Conservation (phyloP, 2,888 invertebrate genomes). For the Limnephilus marmoratus region DNA sequence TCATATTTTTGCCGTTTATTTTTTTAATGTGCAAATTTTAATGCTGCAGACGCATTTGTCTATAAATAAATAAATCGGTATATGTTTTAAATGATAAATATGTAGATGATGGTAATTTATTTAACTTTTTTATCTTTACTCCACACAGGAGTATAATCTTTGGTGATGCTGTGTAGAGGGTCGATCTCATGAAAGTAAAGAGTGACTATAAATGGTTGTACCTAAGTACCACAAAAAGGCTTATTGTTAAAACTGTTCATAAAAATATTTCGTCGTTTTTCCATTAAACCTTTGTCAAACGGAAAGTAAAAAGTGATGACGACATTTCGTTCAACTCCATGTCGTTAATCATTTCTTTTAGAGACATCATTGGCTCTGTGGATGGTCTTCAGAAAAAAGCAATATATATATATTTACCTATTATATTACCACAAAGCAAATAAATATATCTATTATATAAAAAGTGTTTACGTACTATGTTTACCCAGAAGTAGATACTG, state of each 20-base stretch:
- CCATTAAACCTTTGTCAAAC: constrained; percentile 2
- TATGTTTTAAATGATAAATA: too few species aligned
- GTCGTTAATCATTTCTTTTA: neutral
- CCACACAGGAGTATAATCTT: too few species aligned
- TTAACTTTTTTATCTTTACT: too few species aligned
- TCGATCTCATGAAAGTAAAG: neutral
- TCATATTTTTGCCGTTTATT: too few species aligned
- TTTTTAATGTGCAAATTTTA: too few species aligned
- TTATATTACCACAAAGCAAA: neutral
- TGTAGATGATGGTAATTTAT: too few species aligned
- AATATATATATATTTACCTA: neutral
- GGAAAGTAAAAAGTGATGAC: neutral
- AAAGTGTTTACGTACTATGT: too few species aligned
- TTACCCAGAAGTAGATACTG: too few species aligned
- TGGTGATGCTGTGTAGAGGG: too few species aligned
- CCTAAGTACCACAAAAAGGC: neutral
- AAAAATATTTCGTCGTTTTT: neutral
- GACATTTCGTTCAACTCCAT: neutral
- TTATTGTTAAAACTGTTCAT: neutral
- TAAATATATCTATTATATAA: neutral
- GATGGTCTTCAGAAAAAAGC: neutral
- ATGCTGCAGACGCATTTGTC: too few species aligned
- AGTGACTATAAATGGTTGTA: neutral
- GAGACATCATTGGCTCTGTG: neutral
- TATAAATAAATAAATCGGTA: too few species aligned